These are phyloP conservation scores for Lutjanus argentimaculatus DNA, from an alignment of 2,797 vertebrate genomes.

Conservation along the genomic window DNA sequence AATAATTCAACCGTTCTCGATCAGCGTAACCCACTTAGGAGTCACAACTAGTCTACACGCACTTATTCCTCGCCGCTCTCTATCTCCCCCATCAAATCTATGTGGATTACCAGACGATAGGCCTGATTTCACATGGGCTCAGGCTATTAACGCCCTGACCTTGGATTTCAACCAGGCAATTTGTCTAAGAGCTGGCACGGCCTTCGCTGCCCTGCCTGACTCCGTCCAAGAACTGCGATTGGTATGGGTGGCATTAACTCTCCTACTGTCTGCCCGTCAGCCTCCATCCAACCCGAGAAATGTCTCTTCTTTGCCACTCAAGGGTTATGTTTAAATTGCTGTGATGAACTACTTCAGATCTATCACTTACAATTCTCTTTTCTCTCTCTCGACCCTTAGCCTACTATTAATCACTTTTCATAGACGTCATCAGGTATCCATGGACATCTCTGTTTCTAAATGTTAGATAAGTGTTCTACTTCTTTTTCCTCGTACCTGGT, in stretches of 20 bases:
- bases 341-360: conserved; percentile 68
- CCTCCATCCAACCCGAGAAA: conserved; percentile 38
- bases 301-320: conserved; percentile 57
- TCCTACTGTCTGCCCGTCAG: conserved; percentile 44
- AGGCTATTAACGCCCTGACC: conserved; percentile 81
- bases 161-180: conserved; percentile 82
- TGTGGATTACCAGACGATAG: conserved; percentile 77
- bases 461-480: conserved; percentile 2
- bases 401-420: conserved; percentile 40
- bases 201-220: conserved; percentile 42
- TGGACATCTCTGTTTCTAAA: conserved; percentile 22
- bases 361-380: conserved; percentile 39
- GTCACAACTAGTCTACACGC: conserved; percentile 23
- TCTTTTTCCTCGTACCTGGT: background rate
- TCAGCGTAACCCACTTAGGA: conserved; percentile 16
- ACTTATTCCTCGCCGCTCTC: conserved; percentile 31
- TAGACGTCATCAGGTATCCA: conserved; percentile 11
- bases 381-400: conserved; percentile 11
- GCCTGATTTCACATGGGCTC: conserved; percentile 79
- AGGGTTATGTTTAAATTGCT: conserved; percentile 67
- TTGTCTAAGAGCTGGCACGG: conserved; percentile 73
- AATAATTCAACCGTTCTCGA: conserved; percentile 30
- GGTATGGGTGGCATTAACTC: conserved; percentile 64
- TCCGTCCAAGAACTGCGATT: conserved; percentile 51
- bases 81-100: conserved; percentile 66